Evolutionary conservation across 2,797 vertebrate genomes (phyloP).

Genomic region (Sebastes iracundus): DNA sequence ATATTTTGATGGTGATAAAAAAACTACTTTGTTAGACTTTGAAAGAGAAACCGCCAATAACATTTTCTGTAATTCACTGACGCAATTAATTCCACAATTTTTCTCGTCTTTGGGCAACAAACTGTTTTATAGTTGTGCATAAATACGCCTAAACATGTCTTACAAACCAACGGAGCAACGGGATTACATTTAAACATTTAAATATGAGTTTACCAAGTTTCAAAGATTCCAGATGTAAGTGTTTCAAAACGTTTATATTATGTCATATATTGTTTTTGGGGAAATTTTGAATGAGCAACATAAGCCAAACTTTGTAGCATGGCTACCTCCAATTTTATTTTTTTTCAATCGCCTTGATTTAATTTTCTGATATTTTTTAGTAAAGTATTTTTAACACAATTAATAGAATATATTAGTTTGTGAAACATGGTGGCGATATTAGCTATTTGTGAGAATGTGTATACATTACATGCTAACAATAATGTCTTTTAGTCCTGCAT

Average conservation of each 20-base stretch:
- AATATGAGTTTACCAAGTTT: neutral
- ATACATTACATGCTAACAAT: neutral
- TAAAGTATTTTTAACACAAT: neutral
- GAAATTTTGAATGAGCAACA: neutral
- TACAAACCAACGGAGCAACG: neutral
- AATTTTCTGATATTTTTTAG: neutral
- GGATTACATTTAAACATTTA: neutral
- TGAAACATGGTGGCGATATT: neutral
- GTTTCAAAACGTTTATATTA: neutral
- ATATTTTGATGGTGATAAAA: neutral
- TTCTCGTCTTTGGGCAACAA: neutral
- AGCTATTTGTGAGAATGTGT: neutral
- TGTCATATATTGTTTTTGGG: neutral
- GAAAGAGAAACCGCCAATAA: neutral
- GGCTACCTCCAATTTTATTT: neutral
- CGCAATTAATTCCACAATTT: neutral
- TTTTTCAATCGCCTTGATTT: neutral
- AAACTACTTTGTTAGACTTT: neutral
- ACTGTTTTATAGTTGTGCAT: neutral
- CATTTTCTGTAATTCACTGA: neutral
- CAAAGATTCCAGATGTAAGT: neutral
- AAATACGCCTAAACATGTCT: neutral
- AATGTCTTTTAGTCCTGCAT: neutral
- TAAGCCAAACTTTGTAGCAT: neutral
- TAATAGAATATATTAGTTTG: neutral